These are phyloP conservation scores for Camelus bactrianus DNA, from an alignment of 2,113 vertebrate genomes.

Conservation along the genomic window DNA sequence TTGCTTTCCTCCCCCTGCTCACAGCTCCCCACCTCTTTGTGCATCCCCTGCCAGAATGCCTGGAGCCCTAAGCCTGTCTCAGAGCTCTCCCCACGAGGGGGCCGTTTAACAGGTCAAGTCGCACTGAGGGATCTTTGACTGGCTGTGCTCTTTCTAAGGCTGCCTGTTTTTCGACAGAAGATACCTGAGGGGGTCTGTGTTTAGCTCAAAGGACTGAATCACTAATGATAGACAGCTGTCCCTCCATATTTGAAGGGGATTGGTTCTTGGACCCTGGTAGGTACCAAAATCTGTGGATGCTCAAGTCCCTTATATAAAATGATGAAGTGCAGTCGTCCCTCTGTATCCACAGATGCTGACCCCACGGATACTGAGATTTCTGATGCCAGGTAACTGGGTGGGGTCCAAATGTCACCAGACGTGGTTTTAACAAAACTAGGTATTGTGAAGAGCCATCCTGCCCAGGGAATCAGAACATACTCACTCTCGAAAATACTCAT, in stretches of 20 bases:
- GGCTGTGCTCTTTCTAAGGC: not conserved
- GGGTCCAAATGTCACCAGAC: not conserved
- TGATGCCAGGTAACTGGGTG: constrained; percentile 7
- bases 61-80: not conserved
- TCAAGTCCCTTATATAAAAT: not conserved
- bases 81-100: not conserved
- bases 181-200: not conserved
- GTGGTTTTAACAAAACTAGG: constrained; percentile 37
- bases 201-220: constrained; percentile 39
- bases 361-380: not conserved
- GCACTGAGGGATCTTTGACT: not conserved
- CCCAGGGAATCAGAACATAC: constrained; percentile 16
- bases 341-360: not conserved
- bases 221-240: not conserved
- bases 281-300: not conserved
- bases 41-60: not conserved
- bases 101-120: not conserved
- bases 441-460: constrained; percentile 24
- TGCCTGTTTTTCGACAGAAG: not conserved
- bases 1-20: not conserved
- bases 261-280: not conserved
- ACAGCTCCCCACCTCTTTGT: not conserved
- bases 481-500: constrained; percentile 37
- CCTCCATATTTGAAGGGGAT: not conserved
- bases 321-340: not conserved